Conservation (phyloP, 2,888 invertebrate genomes). For the Baronia brevicornis region DNA sequence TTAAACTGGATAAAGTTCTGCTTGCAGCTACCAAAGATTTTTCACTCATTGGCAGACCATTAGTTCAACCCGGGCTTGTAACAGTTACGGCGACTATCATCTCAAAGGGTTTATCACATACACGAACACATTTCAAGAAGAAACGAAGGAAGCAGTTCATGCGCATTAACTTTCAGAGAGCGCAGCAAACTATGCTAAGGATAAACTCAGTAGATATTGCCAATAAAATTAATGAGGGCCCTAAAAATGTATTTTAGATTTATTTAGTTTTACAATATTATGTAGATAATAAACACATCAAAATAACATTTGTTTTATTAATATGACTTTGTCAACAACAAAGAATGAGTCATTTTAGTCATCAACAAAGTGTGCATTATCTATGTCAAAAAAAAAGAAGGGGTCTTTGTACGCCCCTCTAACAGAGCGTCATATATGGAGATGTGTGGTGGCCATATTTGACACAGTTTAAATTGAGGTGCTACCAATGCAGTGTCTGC, state of each 20-base stretch:
- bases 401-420: no score
- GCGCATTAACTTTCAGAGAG: conserved; percentile 82
- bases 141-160: conserved; percentile 85
- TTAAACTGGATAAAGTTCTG: conserved; percentile 89
- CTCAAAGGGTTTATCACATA: conserved; percentile 88
- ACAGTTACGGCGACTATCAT: conserved; percentile 87
- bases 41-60: conserved; percentile 86
- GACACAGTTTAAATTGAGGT: no score
- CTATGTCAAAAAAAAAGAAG: no score
- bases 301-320: neutral
- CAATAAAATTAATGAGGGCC: conserved; percentile 68
- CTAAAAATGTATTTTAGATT: conserved; percentile 46
- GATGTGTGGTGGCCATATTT: no score
- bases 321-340: no score
- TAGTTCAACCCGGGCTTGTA: conserved; percentile 83
- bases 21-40: conserved; percentile 87
- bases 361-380: no score
- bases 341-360: no score
- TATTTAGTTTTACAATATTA: conserved; percentile 6
- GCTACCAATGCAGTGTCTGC: no score
- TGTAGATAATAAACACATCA: conserved; percentile 10
- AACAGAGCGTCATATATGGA: no score
- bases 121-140: conserved; percentile 84
- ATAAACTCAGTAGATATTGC: conserved; percentile 82
- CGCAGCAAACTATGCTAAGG: conserved; percentile 83